Percentiles rank a stretch among this genome's conserved stretches.
These are phyloP conservation scores for Equus quagga DNA, from an alignment of 2,113 vertebrate genomes.

Conservation along the genomic window DNA sequence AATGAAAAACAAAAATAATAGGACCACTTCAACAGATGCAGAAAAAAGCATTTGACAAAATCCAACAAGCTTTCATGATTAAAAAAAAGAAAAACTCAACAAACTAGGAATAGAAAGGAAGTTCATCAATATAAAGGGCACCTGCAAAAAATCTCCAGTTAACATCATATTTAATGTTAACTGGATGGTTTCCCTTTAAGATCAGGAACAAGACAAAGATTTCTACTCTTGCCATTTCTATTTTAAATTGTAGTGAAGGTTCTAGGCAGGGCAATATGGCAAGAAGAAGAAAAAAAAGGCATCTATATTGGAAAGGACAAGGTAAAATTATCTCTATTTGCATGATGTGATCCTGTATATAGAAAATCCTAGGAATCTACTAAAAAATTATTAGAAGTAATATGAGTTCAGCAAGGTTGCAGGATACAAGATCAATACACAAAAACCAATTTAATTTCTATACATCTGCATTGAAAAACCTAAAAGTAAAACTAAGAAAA, in stretches of 20 bases:
- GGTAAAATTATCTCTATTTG: not conserved
- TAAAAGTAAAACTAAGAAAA: not conserved
- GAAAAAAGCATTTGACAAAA: not conserved
- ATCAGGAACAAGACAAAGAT: not conserved
- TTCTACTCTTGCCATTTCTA: not conserved
- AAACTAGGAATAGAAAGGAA: not conserved
- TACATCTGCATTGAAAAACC: not conserved
- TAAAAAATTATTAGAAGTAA: not conserved
- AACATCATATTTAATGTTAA: not conserved
- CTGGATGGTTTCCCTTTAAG: not conserved
- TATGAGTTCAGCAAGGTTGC: not conserved
- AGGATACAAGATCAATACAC: not conserved
- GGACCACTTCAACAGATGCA: not conserved
- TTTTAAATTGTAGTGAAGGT: not conserved
- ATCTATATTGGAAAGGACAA: not conserved
- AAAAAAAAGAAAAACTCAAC: not conserved
- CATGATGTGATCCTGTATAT: not conserved
- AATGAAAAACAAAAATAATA: not conserved
- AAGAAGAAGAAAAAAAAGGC: not conserved
- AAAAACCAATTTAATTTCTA: not conserved
- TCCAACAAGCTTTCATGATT: not conserved
- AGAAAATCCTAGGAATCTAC: not conserved
- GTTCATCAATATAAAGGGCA: not conserved
- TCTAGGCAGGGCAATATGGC: not conserved
- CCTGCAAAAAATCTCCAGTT: not conserved